Evolutionary conservation across 2,113 vertebrate species (phyloP).

Genomic region (Rhadina sibilatrix): DNA sequence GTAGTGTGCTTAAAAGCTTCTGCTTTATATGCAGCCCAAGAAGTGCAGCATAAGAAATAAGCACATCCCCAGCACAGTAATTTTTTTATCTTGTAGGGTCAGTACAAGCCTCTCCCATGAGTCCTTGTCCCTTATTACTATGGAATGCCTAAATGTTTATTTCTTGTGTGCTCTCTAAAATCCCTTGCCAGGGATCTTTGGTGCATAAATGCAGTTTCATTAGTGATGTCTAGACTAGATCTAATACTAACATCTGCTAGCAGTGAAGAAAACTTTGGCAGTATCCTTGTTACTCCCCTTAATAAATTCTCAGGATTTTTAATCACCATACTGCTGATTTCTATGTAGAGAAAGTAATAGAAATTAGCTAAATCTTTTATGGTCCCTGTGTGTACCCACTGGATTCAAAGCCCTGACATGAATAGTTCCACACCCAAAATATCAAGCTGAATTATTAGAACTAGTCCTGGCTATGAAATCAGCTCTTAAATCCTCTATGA

Average conservation of each 20-base stretch:
- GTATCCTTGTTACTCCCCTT: background rate
- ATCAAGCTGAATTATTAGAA: background rate
- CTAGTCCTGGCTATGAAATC: background rate
- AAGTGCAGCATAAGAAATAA: background rate
- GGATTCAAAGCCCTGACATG: background rate
- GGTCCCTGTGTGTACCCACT: background rate
- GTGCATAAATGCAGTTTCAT: background rate
- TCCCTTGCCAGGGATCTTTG: background rate
- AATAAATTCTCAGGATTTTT: background rate
- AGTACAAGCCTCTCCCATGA: background rate
- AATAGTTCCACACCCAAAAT: background rate
- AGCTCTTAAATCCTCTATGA: background rate
- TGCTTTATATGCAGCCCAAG: background rate
- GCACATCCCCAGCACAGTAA: background rate
- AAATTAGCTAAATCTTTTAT: background rate
- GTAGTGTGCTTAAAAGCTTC: background rate
- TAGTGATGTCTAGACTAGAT: background rate
- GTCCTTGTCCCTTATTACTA: background rate
- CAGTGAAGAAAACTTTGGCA: background rate
- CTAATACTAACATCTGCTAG: background rate
- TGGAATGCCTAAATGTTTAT: background rate
- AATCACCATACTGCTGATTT: background rate
- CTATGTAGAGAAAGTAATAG: background rate
- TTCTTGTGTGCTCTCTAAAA: background rate
- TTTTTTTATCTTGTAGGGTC: background rate